These are phyloP conservation scores for Pogonomyrmex californicus DNA, from an alignment of 1,140 invertebrate species.

Conservation along the genomic window DNA sequence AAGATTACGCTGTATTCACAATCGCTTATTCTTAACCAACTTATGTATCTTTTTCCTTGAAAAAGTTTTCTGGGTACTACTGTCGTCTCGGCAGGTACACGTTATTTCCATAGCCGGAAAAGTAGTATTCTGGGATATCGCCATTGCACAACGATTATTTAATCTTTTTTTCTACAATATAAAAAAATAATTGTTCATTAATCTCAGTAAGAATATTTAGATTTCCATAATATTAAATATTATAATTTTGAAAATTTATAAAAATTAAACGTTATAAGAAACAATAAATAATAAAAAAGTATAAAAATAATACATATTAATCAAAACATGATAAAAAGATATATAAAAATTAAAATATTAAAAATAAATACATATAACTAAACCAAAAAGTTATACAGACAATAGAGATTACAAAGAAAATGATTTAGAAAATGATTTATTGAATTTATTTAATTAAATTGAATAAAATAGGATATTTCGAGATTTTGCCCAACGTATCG, in stretches of 20 bases:
- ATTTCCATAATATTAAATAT: neutral
- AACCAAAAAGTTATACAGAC: too few species aligned
- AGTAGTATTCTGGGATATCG: neutral
- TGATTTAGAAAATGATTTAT: too few species aligned
- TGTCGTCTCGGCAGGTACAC: neutral
- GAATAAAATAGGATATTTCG: too few species aligned
- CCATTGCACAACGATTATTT: neutral
- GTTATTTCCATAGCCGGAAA: neutral
- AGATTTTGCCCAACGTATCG: too few species aligned
- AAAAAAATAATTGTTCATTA: neutral
- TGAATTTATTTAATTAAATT: too few species aligned
- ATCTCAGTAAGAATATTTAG: neutral
- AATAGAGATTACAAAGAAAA: too few species aligned
- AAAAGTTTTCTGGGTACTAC: neutral
- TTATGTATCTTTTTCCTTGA: neutral
- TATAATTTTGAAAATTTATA: constrained; percentile 1
- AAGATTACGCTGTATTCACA: neutral
- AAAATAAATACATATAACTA: too few species aligned
- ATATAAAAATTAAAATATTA: neutral
- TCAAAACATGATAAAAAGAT: neutral
- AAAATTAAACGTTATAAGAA: neutral
- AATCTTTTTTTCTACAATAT: neutral
- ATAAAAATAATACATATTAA: neutral
- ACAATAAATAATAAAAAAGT: neutral
- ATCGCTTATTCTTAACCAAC: neutral